Base-by-base conservation (phyloP, 2,113 vertebrate species). In the Pungitius pungitius region DNA sequence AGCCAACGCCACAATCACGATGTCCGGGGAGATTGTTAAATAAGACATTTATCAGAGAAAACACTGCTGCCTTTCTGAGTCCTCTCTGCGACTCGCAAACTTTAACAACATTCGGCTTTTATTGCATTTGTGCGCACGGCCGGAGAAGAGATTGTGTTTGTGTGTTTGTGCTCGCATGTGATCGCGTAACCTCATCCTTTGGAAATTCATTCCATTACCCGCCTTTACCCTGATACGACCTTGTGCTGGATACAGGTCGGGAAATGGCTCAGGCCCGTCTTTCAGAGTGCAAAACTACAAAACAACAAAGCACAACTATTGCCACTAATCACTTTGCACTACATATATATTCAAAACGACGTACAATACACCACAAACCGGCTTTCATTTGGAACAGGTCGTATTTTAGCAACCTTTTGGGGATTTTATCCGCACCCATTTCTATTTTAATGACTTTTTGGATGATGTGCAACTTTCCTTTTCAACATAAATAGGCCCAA, bases 1-100 rank as follows among this genome's bases (percentile, higher is more conserved):
- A 89, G 82, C 80, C 75, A 86, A 78, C 77, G 58, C 62, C 68
- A 75, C 81, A 81, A 83, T 91, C 64, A 84, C 83, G 79, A 81
- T 22, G 51, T 87, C 79, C 80, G 14, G 54, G 72, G 74, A 87
- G 84, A 88, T 75, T 66, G 75, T 82, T 87, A 81, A 91, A 86
- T 79, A 86, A 87, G 81, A 83, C 79, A 73, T 83, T 80, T 72
- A 89, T 75, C 73, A 74, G 47, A 72, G 75, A 47, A 62, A 71
- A 72, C 43, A 56, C 22, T 20, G 73, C 24, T 51, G 57, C 33
- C 24, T n/a, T n/a, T n/a, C n/a, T 35, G 18, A 45, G 56, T 83
- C 63, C 72, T 76, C 77, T 80, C 40, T 61, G 66, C 2, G 70
- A 62, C 6, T 26, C 56, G 47, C 26, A 64, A 57, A 69, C 73